phyloP scores from a whole-genome alignment of 2,113 vertebrate species.

The Leucosticte australis region DNA sequence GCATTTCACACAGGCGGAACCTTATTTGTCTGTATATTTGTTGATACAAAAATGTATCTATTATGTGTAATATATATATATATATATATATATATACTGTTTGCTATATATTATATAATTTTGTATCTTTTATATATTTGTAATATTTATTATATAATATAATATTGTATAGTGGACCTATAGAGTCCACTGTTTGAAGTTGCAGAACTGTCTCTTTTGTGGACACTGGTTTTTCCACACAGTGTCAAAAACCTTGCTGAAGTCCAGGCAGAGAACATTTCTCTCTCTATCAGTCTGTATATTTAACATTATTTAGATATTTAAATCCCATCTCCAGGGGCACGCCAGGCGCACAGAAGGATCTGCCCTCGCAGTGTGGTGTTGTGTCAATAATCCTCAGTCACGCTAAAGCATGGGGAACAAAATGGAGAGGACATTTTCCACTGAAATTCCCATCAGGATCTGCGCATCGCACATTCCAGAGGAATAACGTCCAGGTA shows the following conservation, averaged over 20 bases:
- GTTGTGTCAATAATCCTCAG: neutral
- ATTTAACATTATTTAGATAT: neutral
- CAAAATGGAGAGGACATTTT: neutral
- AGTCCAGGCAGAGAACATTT: neutral
- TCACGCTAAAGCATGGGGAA: accelerated
- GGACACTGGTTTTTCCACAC: accelerated
- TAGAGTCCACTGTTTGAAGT: neutral
- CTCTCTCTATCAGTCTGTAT: neutral
- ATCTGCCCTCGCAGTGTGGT: accelerated
- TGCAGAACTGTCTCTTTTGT: neutral
- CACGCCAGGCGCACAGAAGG: accelerated
- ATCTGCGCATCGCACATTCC: accelerated
- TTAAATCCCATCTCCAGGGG: neutral
- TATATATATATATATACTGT: neutral
- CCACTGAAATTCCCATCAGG: neutral
- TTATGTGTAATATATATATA: neutral
- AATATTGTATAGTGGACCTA: no score
- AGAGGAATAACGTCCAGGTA: accelerated
- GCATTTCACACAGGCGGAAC: neutral
- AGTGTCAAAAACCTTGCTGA: neutral
- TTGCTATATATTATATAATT: neutral
- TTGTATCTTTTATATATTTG: no score
- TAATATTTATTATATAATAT: neutral
- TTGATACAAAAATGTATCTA: neutral
- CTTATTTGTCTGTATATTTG: no score